Base-by-base conservation (phyloP, 2,797 vertebrate genomes). In the Ibycter americanus region DNA sequence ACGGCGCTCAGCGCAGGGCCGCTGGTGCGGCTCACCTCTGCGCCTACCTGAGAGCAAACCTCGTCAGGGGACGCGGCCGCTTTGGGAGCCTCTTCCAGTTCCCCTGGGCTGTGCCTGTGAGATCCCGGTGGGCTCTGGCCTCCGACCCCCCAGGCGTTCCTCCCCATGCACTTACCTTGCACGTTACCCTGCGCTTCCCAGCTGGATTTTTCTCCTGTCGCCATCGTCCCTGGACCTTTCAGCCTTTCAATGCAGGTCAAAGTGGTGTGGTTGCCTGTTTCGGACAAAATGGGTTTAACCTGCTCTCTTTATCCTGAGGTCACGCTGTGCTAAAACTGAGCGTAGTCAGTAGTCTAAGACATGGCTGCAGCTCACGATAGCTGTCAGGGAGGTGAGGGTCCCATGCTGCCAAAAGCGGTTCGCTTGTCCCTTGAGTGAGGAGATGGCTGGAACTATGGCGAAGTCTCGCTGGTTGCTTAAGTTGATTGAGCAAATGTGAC, bases 41-140 rank as follows among this genome's bases (percentile, higher is more conserved):
- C 15, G 4, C 6, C 58, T 15, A 4, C 46, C 70, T 76, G 18
- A 20, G 44, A 42, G 1, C 9, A 59, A 15, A 16, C 32, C 52
- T 19, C 1, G 1, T 7, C 6, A 8, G 15, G 31, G 27, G 19
- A 18, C 2, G 1, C 3, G 13, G 61, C 68, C 58, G 11, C 5
- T 16, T 4, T 0, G 40, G 15, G 54, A 55, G 31, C 52, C 49
- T 44, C 19, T n/a, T 80, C 51, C 3, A 2, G 54, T 40, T 79
- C 49, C 52, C 22, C 34, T 20, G 2, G 27, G 11, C 31, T 8
- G 3, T 2, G 42, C 32, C 47, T 4, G 0, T 12, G 21, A 22
- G 78, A 7, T n/a, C 4, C 40, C 3, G 0, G 22, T 9, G 58
- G 9, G n/a, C 58, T n/a, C 31, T 51, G 1, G 36, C 6, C 32